Base-by-base conservation (phyloP, 1,140 invertebrate genomes). In the Caenorhabditis latens region DNA sequence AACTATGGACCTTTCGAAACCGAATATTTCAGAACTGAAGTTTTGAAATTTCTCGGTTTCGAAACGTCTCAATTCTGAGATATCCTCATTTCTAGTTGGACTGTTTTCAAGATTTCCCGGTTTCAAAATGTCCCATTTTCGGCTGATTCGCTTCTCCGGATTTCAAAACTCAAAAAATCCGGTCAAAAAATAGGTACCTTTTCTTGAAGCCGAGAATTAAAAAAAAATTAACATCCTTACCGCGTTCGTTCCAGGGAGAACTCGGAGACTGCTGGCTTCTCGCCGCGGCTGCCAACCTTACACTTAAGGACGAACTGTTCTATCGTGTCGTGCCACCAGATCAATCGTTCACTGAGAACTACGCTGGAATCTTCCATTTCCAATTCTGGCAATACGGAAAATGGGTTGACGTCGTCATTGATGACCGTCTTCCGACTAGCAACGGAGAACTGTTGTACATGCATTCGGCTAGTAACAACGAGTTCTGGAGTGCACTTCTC, bases 251-350 rank as follows among this genome's bases (percentile, higher is more conserved):
- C 24, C 61, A 86, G 75, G 90, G 90, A 53, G 90, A 92, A 85
- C 86, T 91, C 0, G 91, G 97, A 83, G 97, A 99, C 92, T 99
- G 98, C 92, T 99, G 98, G 98, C 94, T 99, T 0, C 93, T 99
- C 89, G 98, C 98, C 43, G 98, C 97, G 46, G 95, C 98, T 0
- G 97, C 97, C 6, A 98, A 98, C 93, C 94, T 99, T 42, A 98
- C 97, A 0, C 94, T 98, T 88, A 95, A 97, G 92, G 94, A 95
- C 65, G 95, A 97, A 71, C 94, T 99, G 79, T 98, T 99, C 93
- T 95, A 96, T 93, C 96, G 97, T 94, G 96, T 99, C 82, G 97
- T 99, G 42, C 97, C 97, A 0, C 95, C 96, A 91, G 97, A 99
- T 92, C 97, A 99, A 93, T 95, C 95, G 90, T 99, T 99, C 93